phyloP scores from a whole-genome alignment of 2,888 invertebrate species.

The Himalopsyche kuldschensis region DNA sequence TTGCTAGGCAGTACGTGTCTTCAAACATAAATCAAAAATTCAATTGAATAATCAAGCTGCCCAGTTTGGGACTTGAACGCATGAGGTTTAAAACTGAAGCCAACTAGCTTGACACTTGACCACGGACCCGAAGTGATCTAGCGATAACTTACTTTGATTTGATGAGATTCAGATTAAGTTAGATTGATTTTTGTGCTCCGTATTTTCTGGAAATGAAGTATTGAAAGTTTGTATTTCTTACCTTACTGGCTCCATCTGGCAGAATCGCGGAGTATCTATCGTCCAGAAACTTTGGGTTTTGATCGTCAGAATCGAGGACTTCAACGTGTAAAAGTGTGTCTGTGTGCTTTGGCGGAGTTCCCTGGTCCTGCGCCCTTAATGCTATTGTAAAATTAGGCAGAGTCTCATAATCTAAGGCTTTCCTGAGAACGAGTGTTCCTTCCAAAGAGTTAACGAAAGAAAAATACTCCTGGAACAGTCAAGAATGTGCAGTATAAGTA shows the following conservation, averaged over 20 bases:
- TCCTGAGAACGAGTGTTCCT: constrained; percentile 77
- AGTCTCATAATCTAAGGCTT: constrained; percentile 81
- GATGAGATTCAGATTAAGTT: too few species aligned
- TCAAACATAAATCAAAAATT: too few species aligned
- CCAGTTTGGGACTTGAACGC: too few species aligned
- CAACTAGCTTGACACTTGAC: too few species aligned
- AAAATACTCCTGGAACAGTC: constrained; percentile 67
- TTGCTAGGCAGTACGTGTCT: too few species aligned
- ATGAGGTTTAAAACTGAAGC: too few species aligned
- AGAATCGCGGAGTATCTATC: constrained; percentile 74
- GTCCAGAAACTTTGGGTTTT: constrained; percentile 80
- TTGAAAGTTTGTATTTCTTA: constrained; percentile 42
- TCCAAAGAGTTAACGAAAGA: constrained; percentile 84
- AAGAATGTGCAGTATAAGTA: too few species aligned
- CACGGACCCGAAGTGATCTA: too few species aligned
- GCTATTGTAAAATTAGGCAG: constrained; percentile 76
- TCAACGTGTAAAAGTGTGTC: constrained; percentile 76
- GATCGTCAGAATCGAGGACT: constrained; percentile 88
- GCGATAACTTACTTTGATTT: too few species aligned
- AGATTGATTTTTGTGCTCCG: too few species aligned
- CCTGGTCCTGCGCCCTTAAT: constrained; percentile 78
- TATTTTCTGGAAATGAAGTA: too few species aligned
- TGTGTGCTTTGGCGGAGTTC: constrained; percentile 74
- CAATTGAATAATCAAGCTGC: too few species aligned
- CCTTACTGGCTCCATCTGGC: constrained; percentile 62